phyloP scores from a whole-genome alignment of 2,888 invertebrate species.

The Crepidodera aurea region DNA sequence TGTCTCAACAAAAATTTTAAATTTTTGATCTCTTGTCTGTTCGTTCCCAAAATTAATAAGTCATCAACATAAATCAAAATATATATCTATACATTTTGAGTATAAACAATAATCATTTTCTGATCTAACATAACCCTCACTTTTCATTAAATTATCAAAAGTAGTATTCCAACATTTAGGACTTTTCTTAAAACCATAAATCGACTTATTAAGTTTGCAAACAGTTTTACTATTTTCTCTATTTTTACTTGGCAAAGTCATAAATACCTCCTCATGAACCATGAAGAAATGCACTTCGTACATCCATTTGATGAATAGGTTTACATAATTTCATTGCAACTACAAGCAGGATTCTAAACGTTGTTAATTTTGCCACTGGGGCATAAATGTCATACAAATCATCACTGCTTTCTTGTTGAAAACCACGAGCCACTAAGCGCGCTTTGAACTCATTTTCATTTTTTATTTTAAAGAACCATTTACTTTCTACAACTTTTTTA shows the following conservation, averaged over 20 bases:
- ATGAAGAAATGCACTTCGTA: conserved; percentile 42
- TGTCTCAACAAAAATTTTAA: conserved; percentile 30
- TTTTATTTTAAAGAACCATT: conserved; percentile 37
- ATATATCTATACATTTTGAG: conserved; percentile 24
- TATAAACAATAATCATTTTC: conserved; percentile 42
- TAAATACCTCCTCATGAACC: conserved; percentile 43
- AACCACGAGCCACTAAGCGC: conserved; percentile 35
- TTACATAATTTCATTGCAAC: conserved; percentile 17
- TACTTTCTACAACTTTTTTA: conserved; percentile 34
- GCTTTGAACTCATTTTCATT: conserved; percentile 36
- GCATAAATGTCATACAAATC: conserved; percentile 16
- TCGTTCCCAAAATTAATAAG: conserved; percentile 30
- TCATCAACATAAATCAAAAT: conserved; percentile 39
- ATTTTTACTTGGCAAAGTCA: conserved; percentile 36
- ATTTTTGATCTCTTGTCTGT: conserved; percentile 21
- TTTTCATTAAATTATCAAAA: conserved; percentile 36
- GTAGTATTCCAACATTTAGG: conserved; percentile 44
- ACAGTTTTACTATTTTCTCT: conserved; percentile 30
- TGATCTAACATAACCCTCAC: conserved; percentile 34
- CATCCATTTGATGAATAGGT: conserved; percentile 42
- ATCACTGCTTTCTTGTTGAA: conserved; percentile 16
- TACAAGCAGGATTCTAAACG: conserved; percentile 24
- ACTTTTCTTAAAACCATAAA: conserved; percentile 43
- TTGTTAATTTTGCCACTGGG: conserved; percentile 8
- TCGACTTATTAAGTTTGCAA: conserved; percentile 41